These are phyloP conservation scores for Oxygymnocypris stewartii DNA, from an alignment of 2,113 vertebrate species.

Conservation along the genomic window DNA sequence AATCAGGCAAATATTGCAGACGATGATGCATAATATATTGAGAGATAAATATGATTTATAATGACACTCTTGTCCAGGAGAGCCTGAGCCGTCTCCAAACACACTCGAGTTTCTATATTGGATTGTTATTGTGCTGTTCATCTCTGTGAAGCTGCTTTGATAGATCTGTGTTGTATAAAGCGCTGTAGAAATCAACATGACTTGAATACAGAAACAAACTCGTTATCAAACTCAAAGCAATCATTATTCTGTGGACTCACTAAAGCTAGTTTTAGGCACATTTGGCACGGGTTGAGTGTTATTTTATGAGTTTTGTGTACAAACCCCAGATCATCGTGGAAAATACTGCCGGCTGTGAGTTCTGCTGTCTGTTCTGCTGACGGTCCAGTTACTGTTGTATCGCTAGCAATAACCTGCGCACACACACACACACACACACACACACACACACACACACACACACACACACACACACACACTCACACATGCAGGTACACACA, in stretches of 20 bases:
- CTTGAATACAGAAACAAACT: no score
- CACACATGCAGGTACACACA: no score
- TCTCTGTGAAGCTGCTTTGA: not conserved
- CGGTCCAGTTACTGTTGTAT: slow-evolving; percentile 86
- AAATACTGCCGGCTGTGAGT: slow-evolving; percentile 83
- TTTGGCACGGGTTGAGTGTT: not conserved
- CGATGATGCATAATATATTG: no score
- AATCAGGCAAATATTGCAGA: no score
- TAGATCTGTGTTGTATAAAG: not conserved
- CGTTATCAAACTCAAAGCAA: not conserved
- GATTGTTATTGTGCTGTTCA: not conserved
- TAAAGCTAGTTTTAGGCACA: not conserved
- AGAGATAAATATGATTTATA: no score
- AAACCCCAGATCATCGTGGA: slow-evolving; percentile 94
- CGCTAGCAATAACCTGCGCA: slow-evolving; percentile 87
- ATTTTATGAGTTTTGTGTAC: slow-evolving; percentile 28
- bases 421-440: not conserved
- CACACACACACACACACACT: no score
- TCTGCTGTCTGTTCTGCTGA: slow-evolving; percentile 79
- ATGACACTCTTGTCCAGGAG: no score
- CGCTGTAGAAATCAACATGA: no score
- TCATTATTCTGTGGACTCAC: not conserved
- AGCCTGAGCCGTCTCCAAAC: no score
- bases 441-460: not conserved
- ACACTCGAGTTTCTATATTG: no score